Base-by-base conservation (phyloP, 1,140 invertebrate species). In the Lepidurus arcticus region DNA sequence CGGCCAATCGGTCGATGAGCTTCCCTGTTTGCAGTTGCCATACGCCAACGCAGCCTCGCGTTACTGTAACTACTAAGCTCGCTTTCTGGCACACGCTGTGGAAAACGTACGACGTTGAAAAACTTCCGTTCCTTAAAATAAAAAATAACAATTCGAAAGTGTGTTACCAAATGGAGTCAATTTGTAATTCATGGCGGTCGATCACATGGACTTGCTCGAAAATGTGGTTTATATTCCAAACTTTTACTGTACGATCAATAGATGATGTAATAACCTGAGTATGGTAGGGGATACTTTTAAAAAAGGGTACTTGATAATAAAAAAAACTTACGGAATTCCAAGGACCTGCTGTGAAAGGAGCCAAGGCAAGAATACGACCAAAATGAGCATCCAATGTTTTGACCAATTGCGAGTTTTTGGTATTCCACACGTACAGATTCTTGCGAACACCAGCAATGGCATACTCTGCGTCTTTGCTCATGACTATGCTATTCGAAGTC, bases 161-260 rank as follows among this genome's bases (percentile, higher is more conserved):
- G 42, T 24, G 77, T 80, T 85, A 93, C 91, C 92, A 91, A 34
- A 98, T 93, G 34, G 92, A 91, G 85, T 99, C 96, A 78, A 99
- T 95, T 82, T 96, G 95, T 75, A 98, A 86, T 84, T 99, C 97
- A 84, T 98, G 95, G 74, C 96, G 87, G 83, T 98, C 94, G 80
- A 99, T 96, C 21, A 94, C 92, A 84, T 98, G 94, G 5, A 98
- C 96, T 87, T 98, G 95, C 84, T 98, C 96, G 83, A 97, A 96
- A 82, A 99, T 98, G 83, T 99, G 98, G 83, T 98, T 97, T 79
- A 99, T 97, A 85, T 98, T 99, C 97, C 97, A 99, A 0, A 99
- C 96, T 88, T 99, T 98, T 1, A 99, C 96, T 1, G 95, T 96
- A 80, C 96, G 89, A 85, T 99, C 97, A 76, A 99, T 97, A 0